Conservation (phyloP, 2,888 invertebrate species). For the Plebejus anna region DNA sequence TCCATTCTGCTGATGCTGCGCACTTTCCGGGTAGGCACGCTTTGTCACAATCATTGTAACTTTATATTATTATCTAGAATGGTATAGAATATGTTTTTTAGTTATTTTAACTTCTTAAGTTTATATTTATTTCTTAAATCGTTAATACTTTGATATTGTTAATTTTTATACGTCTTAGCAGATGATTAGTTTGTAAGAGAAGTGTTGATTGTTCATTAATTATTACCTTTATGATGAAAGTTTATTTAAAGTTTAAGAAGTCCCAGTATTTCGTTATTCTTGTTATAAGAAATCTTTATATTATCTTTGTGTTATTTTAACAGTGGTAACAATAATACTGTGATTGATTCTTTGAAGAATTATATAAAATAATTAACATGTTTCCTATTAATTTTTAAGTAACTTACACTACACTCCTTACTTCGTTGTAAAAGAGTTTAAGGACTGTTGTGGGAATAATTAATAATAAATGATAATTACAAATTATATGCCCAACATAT, state of each 20-base stretch:
- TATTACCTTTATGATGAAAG: not conserved
- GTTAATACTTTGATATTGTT: not conserved
- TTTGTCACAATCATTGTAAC: too few relatives aligned
- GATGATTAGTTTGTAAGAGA: not conserved
- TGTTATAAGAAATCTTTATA: not conserved
- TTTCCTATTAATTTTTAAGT: not conserved
- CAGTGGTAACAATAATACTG: not conserved
- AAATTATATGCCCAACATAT: constrained; percentile 1
- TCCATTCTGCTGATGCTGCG: too few relatives aligned
- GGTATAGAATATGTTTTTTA: not conserved
- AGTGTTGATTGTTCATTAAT: not conserved
- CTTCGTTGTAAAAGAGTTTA: not conserved
- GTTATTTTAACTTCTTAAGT: too few relatives aligned
- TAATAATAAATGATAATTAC: not conserved
- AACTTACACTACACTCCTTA: constrained; percentile 1
- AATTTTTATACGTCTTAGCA: constrained; percentile 1
- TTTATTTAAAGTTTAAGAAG: too few relatives aligned
- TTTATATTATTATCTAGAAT: too few relatives aligned
- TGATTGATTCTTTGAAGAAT: not conserved
- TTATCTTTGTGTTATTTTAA: not conserved
- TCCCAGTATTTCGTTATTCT: not conserved
- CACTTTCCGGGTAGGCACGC: too few relatives aligned
- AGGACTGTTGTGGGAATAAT: not conserved
- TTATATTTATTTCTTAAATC: not conserved
- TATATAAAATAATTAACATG: not conserved